Base-by-base conservation (phyloP, 2,113 vertebrate genomes). In the Brevimyrus niger region DNA sequence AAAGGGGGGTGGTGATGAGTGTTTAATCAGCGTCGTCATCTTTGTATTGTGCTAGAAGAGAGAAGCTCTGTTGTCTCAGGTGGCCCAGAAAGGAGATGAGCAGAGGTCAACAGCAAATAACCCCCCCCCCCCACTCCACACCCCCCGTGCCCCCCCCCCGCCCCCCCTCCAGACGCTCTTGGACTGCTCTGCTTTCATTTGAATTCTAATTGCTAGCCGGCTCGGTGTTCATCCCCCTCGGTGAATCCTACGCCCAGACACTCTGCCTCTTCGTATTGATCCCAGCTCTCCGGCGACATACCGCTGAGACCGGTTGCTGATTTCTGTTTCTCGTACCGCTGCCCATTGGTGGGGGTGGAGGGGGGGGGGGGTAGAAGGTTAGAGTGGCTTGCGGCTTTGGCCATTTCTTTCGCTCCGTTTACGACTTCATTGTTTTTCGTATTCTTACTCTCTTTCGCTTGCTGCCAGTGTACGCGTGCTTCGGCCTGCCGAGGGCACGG, bases 401-500 rank as follows among this genome's bases (percentile, higher is more conserved):
- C 38, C 31, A 42, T 90, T 89, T 86, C 92, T 90, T 91, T 80
- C 86, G 38, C 89, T 85, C 27, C 51, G 44, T 47, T 61, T 51
- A 21, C 53, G 53, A 17, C 48, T 8, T 19, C 35, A 42, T 42
- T 80, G 31, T 80, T 80, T 6, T 42, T 2, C 15, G 3, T 69
- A 69, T 3, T 3, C 73, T 80, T 42, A 80, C 4, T 1, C 31
- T 76, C 27, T 69, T 19, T 27, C 3, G 44, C 89, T 90, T 91
- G 87, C 91, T 91, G 91, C 21, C 19, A 94, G 17, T 23, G 42
- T 38, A 50, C 44, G 90, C 93, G 90, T 90, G 89, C 92, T 88
- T 87, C 87, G 92, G 91, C 93, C 93, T 92, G 94, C 93, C 89
- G 88, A 91, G 92, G 91, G 94, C 93, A 93, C 94, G 95, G 94